Conservation (phyloP, 92 coral and sea anemone species). For the Palythoa grandis region DNA sequence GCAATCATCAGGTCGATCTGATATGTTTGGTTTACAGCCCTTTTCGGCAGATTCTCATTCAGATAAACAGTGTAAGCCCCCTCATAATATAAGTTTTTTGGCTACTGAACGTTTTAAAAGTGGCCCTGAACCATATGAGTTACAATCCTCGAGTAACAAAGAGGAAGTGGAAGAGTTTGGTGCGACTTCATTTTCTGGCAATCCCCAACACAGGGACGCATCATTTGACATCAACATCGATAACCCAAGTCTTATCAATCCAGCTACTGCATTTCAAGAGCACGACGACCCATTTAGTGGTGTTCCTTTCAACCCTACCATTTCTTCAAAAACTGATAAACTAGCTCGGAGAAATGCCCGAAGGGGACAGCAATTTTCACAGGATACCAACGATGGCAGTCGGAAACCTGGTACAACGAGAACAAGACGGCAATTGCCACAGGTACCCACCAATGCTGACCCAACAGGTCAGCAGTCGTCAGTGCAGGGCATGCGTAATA, state of each 20-base stretch:
- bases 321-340: slow-evolving; percentile 42
- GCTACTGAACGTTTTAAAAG: not conserved
- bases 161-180: slow-evolving; percentile 34
- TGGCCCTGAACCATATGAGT: not conserved
- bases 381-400: not conserved
- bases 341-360: slow-evolving; percentile 58
- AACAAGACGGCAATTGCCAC: slow-evolving; percentile 34
- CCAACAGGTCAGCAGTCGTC: slow-evolving; percentile 31
- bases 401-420: slow-evolving; percentile 3
- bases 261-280: slow-evolving; percentile 66
- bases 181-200: slow-evolving; percentile 11
- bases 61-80: slow-evolving; percentile 2
- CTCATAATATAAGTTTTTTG: not conserved
- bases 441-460: slow-evolving; percentile 27
- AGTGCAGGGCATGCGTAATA: slow-evolving; percentile 10
- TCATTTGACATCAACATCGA: not conserved
- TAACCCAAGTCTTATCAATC: slow-evolving; percentile 64
- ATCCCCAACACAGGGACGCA: not conserved
- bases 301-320: slow-evolving; percentile 72
- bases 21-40: slow-evolving; percentile 48
- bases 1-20: not conserved
- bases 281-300: slow-evolving; percentile 83
- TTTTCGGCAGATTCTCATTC: slow-evolving; percentile 25
- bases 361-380: slow-evolving; percentile 32
- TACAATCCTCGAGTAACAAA: not conserved